A percentile compares a stretch with the other conserved stretches of the same genome.
Evolutionary conservation across 1,140 invertebrate genomes (phyloP).

Genomic region (Chlorops oryzae): DNA sequence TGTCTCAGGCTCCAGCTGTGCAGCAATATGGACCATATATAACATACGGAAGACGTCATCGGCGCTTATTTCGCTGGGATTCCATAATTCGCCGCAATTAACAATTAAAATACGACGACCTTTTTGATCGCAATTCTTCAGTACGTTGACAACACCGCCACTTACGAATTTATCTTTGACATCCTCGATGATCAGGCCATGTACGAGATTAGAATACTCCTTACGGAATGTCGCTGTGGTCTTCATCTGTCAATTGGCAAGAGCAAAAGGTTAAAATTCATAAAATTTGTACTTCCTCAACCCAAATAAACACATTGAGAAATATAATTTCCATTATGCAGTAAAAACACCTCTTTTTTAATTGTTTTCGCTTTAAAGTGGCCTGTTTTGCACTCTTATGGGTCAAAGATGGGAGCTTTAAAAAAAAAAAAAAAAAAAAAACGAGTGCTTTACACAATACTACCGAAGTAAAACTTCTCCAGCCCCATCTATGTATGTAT

Average conservation of each 20-base stretch:
- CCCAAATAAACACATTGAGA: no score
- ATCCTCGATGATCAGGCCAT: slow-evolving; percentile 58
- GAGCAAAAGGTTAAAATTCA: slow-evolving; percentile 4
- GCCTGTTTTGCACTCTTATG: no score
- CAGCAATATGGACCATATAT: slow-evolving; percentile 69
- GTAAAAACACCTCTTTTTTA: no score
- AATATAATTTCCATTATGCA: no score
- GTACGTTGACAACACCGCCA: slow-evolving; percentile 66
- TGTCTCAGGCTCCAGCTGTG: slow-evolving; percentile 65
- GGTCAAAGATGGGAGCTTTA: no score
- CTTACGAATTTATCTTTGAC: slow-evolving; percentile 61
- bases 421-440: no score
- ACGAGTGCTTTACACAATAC: no score
- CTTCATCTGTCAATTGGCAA: slow-evolving; percentile 66
- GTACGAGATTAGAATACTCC: slow-evolving; percentile 58
- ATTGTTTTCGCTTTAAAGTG: no score
- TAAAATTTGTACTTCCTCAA: no score
- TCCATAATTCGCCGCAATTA: slow-evolving; percentile 55
- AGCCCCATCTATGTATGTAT: no score
- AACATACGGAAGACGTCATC: slow-evolving; percentile 72
- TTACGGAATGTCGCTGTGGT: slow-evolving; percentile 66
- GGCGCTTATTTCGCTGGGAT: slow-evolving; percentile 62
- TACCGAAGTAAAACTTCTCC: no score
- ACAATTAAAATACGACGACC: slow-evolving; percentile 43
- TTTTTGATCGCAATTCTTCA: slow-evolving; percentile 60